These are phyloP conservation scores for Sitta carolinensis DNA, from an alignment of 2,797 vertebrate species.

Conservation along the genomic window DNA sequence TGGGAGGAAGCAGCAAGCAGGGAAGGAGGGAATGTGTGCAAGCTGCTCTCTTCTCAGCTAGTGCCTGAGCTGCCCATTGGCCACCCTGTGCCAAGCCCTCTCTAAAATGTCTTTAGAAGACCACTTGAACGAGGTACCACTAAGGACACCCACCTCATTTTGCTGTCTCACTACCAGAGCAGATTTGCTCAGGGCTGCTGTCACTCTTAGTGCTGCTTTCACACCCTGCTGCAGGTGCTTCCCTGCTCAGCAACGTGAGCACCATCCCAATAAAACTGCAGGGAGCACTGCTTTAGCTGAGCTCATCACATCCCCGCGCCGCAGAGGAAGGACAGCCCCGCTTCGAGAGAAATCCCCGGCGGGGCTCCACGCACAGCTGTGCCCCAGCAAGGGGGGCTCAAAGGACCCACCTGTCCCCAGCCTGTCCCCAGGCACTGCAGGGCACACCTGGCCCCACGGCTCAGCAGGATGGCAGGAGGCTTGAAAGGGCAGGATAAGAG, in stretches of 20 bases:
- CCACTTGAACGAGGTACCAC: not conserved
- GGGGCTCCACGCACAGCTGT: fast-evolving
- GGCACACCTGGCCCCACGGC: not conserved
- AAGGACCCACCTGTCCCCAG: not conserved
- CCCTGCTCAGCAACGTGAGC: constrained; percentile 10
- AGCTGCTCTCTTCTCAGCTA: not conserved
- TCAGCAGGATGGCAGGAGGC: not conserved
- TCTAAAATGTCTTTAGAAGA: not conserved
- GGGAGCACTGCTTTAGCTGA: not conserved
- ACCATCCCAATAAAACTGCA: constrained; percentile 39
- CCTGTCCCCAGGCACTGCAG: not conserved
- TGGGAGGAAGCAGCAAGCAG: not conserved
- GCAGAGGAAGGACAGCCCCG: not conserved
- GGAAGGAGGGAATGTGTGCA: not conserved
- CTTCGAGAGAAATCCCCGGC: not conserved
- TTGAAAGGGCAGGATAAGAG: not conserved
- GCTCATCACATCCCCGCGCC: not conserved
- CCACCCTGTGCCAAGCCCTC: not conserved
- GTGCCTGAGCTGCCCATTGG: not conserved
- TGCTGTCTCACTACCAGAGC: not conserved
- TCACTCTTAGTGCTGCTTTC: not conserved
- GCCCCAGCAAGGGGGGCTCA: not conserved
- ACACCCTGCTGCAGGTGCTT: constrained; percentile 38
- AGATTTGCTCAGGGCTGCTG: not conserved
- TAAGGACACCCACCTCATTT: not conserved